Conservation (phyloP, 2,797 vertebrate genomes). For the Thripadectes ignobilis region DNA sequence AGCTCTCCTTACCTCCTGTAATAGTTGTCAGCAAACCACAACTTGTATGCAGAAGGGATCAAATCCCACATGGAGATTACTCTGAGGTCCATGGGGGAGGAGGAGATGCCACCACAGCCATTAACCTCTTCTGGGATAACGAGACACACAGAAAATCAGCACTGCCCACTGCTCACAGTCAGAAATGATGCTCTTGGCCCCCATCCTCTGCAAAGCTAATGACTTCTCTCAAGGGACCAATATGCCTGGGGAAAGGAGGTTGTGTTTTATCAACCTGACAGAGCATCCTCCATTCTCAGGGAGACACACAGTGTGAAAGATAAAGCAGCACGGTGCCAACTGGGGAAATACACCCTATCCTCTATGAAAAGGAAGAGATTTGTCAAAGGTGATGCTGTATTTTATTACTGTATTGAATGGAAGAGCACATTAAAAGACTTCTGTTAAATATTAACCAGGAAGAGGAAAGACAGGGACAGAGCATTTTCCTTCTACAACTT, state of each 20-base stretch:
- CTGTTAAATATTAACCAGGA: conserved; percentile 35
- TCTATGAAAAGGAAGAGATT: conserved; percentile 39
- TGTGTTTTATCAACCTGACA: conserved; percentile 1
- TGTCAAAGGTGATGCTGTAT: conserved; percentile 21
- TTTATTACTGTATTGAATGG: conserved; percentile 34
- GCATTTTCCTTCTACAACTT: background rate
- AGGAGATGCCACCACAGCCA: background rate
- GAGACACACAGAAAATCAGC: background rate
- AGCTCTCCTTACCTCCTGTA: background rate
- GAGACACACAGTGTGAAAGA: background rate
- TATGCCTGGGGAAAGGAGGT: background rate
- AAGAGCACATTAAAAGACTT: conserved; percentile 14
- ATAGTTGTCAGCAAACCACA: background rate
- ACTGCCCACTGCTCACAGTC: background rate
- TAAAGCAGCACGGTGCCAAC: background rate
- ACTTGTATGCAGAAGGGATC: background rate
- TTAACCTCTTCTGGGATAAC: background rate
- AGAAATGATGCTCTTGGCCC: background rate
- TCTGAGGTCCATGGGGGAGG: background rate
- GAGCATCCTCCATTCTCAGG: background rate
- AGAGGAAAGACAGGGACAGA: background rate
- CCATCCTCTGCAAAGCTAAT: background rate
- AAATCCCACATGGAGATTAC: background rate
- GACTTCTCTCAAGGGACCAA: background rate
- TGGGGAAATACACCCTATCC: background rate